These are phyloP conservation scores for Tauraco erythrolophus DNA, from an alignment of 2,113 vertebrate species.

Conservation along the genomic window DNA sequence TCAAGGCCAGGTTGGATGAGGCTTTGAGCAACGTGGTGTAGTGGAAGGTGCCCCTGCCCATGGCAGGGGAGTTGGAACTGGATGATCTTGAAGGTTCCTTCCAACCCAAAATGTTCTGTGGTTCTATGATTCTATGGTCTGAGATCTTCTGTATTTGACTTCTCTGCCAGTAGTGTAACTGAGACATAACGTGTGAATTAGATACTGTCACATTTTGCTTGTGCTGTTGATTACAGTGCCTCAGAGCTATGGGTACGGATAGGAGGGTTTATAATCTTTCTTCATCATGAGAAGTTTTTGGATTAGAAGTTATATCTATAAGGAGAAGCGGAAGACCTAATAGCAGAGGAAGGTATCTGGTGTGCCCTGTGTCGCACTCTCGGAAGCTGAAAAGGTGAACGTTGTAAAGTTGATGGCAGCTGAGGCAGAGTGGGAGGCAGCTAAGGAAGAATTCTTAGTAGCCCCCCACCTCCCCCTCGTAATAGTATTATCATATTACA, in stretches of 20 bases:
- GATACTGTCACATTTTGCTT: background rate
- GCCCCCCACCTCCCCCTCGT: accelerated
- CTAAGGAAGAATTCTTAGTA: background rate
- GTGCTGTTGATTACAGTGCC: background rate
- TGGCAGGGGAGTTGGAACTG: too few relatives aligned
- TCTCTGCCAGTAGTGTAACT: background rate
- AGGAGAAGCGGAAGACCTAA: background rate
- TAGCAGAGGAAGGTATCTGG: background rate
- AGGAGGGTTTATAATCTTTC: background rate
- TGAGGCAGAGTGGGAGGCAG: background rate
- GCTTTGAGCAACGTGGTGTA: too few relatives aligned
- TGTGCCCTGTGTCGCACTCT: accelerated
- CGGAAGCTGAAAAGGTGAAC: background rate
- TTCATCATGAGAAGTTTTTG: background rate
- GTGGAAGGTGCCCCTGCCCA: too few relatives aligned
- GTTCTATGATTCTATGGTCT: too few relatives aligned
- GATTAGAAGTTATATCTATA: background rate
- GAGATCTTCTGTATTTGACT: background rate
- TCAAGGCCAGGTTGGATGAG: too few relatives aligned
- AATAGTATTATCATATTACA: background rate
- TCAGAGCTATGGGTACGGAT: background rate
- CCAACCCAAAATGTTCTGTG: too few relatives aligned
- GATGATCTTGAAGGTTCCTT: too few relatives aligned
- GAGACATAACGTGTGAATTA: background rate
- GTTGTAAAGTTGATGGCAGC: background rate